Evolutionary conservation across 2,888 invertebrate genomes (phyloP).

Genomic region (Anorthoa munda): DNA sequence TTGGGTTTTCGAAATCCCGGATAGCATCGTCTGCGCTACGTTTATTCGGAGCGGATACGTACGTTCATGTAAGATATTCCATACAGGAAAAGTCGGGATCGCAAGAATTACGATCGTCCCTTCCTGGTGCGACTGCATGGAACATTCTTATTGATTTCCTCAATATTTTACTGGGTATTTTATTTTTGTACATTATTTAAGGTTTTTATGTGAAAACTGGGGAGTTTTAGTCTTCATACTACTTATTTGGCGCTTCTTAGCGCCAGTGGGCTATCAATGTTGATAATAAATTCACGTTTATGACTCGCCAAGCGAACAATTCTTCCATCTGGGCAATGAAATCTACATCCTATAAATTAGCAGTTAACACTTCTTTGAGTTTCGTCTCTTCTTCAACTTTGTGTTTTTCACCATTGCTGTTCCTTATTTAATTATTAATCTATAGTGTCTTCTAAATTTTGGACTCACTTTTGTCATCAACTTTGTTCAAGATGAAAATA

Average conservation of each 20-base stretch:
- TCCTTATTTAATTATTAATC: not conserved
- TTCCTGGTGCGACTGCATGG: conserved; percentile 62
- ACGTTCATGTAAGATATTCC: conserved; percentile 70
- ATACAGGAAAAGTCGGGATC: conserved; percentile 68
- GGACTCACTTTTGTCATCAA: not conserved
- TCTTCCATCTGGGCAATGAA: conserved; percentile 16
- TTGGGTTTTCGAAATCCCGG: conserved; percentile 45
- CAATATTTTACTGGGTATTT: conserved; percentile 41
- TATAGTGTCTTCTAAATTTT: not conserved
- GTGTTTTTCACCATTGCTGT: not conserved
- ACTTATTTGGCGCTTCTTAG: conserved; percentile 9
- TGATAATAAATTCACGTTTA: conserved; percentile 39
- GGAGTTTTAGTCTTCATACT: conserved; percentile 6
- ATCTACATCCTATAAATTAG: conserved; percentile 16
- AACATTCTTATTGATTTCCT: conserved; percentile 45
- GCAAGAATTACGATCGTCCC: conserved; percentile 67
- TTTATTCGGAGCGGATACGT: conserved; percentile 59
- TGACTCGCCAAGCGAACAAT: conserved; percentile 1
- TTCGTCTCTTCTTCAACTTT: not conserved
- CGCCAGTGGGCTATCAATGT: conserved; percentile 3
- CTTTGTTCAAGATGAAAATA: not conserved
- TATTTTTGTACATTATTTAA: conserved; percentile 14
- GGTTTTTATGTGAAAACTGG: conserved; percentile 16
- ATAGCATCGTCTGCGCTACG: conserved; percentile 43
- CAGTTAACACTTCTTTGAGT: conserved; percentile 1